Evolutionary conservation across 2,888 invertebrate genomes (phyloP).

Genomic region (Dione vanillae): DNA sequence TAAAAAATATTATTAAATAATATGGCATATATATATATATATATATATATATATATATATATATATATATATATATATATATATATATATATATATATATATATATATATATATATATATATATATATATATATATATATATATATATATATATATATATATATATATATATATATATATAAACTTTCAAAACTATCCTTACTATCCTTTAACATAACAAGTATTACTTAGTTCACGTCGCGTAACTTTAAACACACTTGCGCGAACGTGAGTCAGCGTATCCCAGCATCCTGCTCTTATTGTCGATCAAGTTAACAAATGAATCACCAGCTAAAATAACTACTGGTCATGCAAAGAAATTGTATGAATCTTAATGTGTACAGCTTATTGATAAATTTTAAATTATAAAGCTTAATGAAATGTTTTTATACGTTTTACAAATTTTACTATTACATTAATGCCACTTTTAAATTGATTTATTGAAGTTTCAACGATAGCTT

Average conservation of each 20-base stretch:
- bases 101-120: too few species aligned
- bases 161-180: too few species aligned
- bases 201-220: background rate
- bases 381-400: background rate
- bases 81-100: too few species aligned
- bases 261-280: conserved; percentile 57
- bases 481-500: background rate
- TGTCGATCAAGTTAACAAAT: conserved; percentile 58
- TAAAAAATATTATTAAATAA: too few species aligned
- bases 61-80: too few species aligned
- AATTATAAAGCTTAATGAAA: background rate
- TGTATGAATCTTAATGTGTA: conserved; percentile 37
- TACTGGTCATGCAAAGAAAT: conserved; percentile 39
- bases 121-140: too few species aligned
- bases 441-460: too few species aligned
- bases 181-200: background rate
- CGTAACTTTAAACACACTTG: conserved; percentile 22
- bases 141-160: too few species aligned
- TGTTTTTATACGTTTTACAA: too few species aligned
- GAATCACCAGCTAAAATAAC: conserved; percentile 55
- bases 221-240: conserved; percentile 4
- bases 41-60: too few species aligned
- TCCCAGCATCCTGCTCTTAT: conserved; percentile 63
- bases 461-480: too few species aligned
- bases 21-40: too few species aligned